These are phyloP conservation scores for Mellilla xanthometata DNA, from an alignment of 2,888 invertebrate genomes.

Conservation along the genomic window DNA sequence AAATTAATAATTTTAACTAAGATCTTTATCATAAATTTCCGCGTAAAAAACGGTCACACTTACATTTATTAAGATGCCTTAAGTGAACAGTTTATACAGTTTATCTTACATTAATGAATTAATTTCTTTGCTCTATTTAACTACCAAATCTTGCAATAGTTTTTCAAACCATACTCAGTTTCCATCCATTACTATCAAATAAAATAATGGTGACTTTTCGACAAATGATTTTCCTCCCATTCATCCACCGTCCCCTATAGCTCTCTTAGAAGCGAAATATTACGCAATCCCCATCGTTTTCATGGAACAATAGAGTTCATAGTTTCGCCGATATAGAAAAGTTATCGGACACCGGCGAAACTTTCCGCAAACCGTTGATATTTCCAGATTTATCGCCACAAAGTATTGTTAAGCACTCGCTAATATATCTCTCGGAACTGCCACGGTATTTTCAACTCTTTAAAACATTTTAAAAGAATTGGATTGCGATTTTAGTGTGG, in stretches of 20 bases:
- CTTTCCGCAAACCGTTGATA: conserved; percentile 35
- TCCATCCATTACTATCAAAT: conserved; percentile 1
- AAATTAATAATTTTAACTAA: too few relatives aligned
- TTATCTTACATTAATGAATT: too few relatives aligned
- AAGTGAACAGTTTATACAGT: too few relatives aligned
- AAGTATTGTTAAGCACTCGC: conserved; percentile 35
- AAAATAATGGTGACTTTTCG: conserved; percentile 14
- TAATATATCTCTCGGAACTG: conserved; percentile 37
- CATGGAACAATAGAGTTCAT: conserved; percentile 35
- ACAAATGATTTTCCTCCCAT: conserved; percentile 18
- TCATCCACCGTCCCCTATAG: conserved; percentile 18
- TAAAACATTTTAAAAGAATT: conserved; percentile 23
- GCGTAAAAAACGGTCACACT: too few relatives aligned
- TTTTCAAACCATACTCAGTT: too few relatives aligned
- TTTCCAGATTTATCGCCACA: conserved; percentile 36
- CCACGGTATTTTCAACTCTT: conserved; percentile 29
- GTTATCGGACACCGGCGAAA: conserved; percentile 32
- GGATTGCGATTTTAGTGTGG: conserved; percentile 25
- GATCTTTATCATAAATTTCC: too few relatives aligned
- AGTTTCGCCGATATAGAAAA: conserved; percentile 32
- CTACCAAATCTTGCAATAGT: too few relatives aligned
- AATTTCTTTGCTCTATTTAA: too few relatives aligned
- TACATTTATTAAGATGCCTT: too few relatives aligned
- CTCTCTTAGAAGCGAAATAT: conserved; percentile 25
- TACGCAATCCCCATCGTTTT: conserved; percentile 31